Evolutionary conservation across 2,797 vertebrate species (phyloP).

Genomic region (Oceanodroma leucorhoa): DNA sequence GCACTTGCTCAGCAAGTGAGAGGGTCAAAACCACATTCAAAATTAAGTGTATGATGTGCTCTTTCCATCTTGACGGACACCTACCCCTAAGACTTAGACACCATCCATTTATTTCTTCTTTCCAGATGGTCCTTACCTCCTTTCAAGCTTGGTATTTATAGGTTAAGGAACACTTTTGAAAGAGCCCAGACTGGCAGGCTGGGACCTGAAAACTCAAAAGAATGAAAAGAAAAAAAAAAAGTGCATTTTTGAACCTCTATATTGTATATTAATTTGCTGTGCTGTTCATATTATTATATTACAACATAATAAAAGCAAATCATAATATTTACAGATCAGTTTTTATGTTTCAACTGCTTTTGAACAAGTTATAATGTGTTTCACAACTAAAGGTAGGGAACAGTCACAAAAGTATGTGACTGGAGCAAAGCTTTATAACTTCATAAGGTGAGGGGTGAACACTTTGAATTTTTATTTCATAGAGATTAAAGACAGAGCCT

Average conservation of each 20-base stretch:
- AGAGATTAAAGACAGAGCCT: neutral
- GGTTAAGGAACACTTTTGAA: neutral
- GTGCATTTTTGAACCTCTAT: neutral
- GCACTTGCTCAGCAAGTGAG: neutral
- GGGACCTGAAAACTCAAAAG: neutral
- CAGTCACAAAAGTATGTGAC: neutral
- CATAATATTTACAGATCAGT: neutral
- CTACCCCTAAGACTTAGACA: neutral
- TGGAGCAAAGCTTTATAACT: slow-evolving; percentile 13
- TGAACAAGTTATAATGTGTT: slow-evolving; percentile 3
- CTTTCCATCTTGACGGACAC: neutral
- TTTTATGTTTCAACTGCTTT: neutral
- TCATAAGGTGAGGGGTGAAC: neutral
- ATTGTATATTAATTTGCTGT: neutral
- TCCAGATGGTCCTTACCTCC: neutral
- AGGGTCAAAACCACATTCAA: neutral
- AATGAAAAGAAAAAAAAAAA: neutral
- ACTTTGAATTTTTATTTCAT: slow-evolving; percentile 1
- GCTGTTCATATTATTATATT: neutral
- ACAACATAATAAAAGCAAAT: slow-evolving; percentile 37
- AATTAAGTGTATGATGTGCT: neutral
- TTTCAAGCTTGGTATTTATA: slow-evolving; percentile 1
- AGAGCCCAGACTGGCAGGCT: neutral
- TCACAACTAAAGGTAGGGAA: neutral
- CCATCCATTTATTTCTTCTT: neutral